phyloP scores from a whole-genome alignment of 2,113 vertebrate species.

The Climacteris rufus region DNA sequence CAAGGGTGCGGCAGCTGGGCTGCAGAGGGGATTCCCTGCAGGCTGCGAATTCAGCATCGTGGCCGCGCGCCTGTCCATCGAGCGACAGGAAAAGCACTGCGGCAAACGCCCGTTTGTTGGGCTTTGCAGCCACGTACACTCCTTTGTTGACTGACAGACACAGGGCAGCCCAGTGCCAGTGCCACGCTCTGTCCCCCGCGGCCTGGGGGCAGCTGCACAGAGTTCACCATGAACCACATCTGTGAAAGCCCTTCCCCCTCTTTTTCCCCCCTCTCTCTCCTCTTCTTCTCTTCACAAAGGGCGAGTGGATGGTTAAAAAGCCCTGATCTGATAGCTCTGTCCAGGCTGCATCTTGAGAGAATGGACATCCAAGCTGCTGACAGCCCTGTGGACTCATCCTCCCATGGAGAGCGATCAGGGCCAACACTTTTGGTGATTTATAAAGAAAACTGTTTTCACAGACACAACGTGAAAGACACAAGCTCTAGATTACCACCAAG shows the following conservation, averaged over 20 bases:
- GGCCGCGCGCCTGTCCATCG: neutral
- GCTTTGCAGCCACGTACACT: neutral
- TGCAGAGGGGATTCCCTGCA: rapidly evolving
- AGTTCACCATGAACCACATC: rapidly evolving
- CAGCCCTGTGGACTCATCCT: neutral
- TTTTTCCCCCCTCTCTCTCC: neutral
- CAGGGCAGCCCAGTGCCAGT: neutral
- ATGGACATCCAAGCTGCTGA: neutral
- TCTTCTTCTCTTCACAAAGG: neutral
- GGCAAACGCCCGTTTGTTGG: rapidly evolving
- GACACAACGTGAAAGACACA: slow-evolving; percentile 77
- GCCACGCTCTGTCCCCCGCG: rapidly evolving
- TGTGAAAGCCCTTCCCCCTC: neutral
- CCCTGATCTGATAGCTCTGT: neutral
- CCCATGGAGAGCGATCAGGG: neutral
- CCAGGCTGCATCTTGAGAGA: neutral
- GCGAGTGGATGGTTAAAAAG: neutral
- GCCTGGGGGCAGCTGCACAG: neutral
- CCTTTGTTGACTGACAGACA: neutral
- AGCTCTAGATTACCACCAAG: slow-evolving; percentile 83
- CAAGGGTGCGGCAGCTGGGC: rapidly evolving
- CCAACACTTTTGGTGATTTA: slow-evolving; percentile 1
- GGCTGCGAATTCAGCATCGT: rapidly evolving
- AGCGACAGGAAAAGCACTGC: neutral
- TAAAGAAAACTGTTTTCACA: slow-evolving; percentile 79